Percentiles rank a stretch among this genome's conserved stretches.
Conservation (phyloP, 2,888 invertebrate species). For the Andrena marginata region DNA sequence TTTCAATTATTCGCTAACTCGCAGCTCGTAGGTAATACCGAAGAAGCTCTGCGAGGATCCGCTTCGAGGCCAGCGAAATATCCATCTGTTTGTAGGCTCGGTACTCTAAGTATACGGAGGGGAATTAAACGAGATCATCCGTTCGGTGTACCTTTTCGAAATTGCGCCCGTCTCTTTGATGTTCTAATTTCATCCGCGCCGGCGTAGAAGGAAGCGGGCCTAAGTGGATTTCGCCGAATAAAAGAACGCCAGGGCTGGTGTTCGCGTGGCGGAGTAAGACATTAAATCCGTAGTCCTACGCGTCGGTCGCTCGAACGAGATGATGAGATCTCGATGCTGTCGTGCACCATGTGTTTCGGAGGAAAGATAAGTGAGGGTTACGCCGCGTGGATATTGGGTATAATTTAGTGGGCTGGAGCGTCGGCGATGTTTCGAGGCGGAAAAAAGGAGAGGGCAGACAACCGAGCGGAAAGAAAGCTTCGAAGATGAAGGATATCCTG, state of each 20-base stretch:
- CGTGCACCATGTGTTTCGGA: slow-evolving; percentile 53
- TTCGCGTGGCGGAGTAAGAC: slow-evolving; percentile 68
- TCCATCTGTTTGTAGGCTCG: slow-evolving; percentile 6
- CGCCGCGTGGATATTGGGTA: slow-evolving; percentile 74
- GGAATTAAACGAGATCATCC: slow-evolving; percentile 41
- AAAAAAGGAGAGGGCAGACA: not conserved
- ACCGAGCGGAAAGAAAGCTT: not conserved
- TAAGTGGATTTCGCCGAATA: slow-evolving; percentile 74
- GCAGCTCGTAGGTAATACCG: too few species aligned
- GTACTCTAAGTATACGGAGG: not conserved
- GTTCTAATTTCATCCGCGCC: slow-evolving; percentile 48
- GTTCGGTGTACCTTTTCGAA: slow-evolving; percentile 45
- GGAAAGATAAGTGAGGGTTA: slow-evolving; percentile 68
- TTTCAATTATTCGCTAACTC: not conserved
- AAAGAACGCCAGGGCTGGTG: slow-evolving; percentile 55
- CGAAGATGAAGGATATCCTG: slow-evolving; percentile 3
- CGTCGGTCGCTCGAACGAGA: slow-evolving; percentile 52
- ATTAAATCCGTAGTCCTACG: slow-evolving; percentile 48
- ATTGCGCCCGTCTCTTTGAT: slow-evolving; percentile 51
- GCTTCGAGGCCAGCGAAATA: not conserved
- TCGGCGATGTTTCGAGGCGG: slow-evolving; percentile 24
- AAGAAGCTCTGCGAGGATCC: not conserved
- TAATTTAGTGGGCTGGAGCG: slow-evolving; percentile 73
- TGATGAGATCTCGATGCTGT: slow-evolving; percentile 61
- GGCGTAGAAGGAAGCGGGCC: slow-evolving; percentile 39